These are phyloP conservation scores for Melanotaenia boesemani DNA, from an alignment of 2,797 vertebrate genomes.

Conservation along the genomic window DNA sequence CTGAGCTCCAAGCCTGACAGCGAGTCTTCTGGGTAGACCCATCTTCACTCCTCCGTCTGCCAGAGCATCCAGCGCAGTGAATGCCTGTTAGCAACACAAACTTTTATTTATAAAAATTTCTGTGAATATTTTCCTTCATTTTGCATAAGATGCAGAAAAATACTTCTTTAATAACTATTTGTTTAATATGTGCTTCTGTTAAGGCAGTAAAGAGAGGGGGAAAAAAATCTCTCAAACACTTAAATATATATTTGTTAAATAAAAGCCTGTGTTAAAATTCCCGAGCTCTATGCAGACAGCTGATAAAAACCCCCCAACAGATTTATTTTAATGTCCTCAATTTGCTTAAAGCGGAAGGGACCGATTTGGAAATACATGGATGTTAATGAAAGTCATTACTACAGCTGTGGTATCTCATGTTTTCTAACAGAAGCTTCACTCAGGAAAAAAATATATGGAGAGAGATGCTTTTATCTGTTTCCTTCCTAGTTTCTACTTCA, in stretches of 20 bases:
- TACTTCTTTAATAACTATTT: background rate
- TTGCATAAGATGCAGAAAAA: background rate
- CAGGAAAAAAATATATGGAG: background rate
- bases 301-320: conserved; percentile 26
- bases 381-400: conserved; percentile 9
- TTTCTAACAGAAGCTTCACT: conserved; percentile 14
- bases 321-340: conserved; percentile 35
- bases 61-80: conserved; percentile 94
- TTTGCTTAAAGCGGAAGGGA: conserved; percentile 8
- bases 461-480: background rate
- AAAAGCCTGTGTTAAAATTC: background rate
- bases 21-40: conserved; percentile 94
- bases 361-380: conserved; percentile 2
- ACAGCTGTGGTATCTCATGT: background rate
- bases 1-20: conserved; percentile 94
- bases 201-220: background rate
- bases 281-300: conserved; percentile 1
- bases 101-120: background rate
- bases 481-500: background rate
- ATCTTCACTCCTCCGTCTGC: conserved; percentile 98
- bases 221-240: background rate
- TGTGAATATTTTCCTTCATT: background rate
- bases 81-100: conserved; percentile 83
- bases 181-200: background rate
- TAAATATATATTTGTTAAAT: no score